Percentiles rank a stretch among this genome's conserved stretches.
These are phyloP conservation scores for Zaprionus ornatus DNA, from an alignment of 1,140 invertebrate species.

Conservation along the genomic window DNA sequence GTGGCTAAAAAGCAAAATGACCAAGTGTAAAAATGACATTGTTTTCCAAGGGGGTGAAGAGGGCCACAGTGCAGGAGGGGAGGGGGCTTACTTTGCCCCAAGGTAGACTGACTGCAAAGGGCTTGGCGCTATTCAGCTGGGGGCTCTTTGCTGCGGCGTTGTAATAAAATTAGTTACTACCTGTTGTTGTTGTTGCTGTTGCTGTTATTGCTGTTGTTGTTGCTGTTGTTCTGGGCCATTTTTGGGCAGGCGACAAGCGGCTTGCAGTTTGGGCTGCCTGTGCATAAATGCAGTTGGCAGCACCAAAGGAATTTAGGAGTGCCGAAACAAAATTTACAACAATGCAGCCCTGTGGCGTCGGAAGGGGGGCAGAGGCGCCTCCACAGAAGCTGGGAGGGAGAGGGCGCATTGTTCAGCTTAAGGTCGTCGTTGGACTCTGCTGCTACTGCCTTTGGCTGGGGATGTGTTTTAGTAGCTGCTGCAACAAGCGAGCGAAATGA, in stretches of 20 bases:
- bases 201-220: conserved; percentile 15
- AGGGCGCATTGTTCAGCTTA: conserved; percentile 3
- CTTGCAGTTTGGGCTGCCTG: conserved; percentile 10
- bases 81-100: background rate
- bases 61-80: background rate
- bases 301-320: conserved; percentile 74
- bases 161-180: conserved; percentile 67
- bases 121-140: conserved; percentile 50
- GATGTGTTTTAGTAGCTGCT: conserved; percentile 9
- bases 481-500: conserved; percentile 45
- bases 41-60: conserved; percentile 41
- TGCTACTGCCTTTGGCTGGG: conserved; percentile 1
- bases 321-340: conserved; percentile 64
- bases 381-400: background rate
- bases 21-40: conserved; percentile 79
- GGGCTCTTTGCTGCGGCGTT: conserved; percentile 66
- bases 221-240: conserved; percentile 47
- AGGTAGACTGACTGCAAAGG: conserved; percentile 6
- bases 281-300: conserved; percentile 75
- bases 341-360: conserved; percentile 26
- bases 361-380: background rate
- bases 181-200: conserved; percentile 24
- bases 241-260: conserved; percentile 13
- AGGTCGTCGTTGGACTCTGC: conserved; percentile 2
- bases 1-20: conserved; percentile 62